phyloP scores from a whole-genome alignment of 1,140 invertebrate genomes.

The Nebria ingens region DNA sequence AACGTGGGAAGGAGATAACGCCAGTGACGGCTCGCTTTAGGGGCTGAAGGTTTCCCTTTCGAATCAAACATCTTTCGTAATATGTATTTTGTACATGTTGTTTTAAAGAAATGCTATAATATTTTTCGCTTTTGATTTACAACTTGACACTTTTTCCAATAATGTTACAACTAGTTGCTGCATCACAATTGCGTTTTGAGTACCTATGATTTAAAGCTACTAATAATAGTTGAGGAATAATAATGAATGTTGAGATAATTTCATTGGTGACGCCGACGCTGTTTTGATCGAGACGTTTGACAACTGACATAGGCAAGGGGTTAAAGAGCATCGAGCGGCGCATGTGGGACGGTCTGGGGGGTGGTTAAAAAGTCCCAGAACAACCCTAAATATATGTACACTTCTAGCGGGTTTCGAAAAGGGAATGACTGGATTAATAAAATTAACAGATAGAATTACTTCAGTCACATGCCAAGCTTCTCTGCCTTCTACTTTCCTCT shows the following conservation, averaged over 20 bases:
- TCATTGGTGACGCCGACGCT: too few relatives aligned
- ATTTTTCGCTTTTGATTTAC: too few relatives aligned
- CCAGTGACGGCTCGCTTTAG: background rate
- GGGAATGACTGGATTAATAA: constrained; percentile 16
- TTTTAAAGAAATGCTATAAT: too few relatives aligned
- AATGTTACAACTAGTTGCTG: too few relatives aligned
- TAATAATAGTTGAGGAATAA: background rate
- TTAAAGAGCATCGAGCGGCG: background rate
- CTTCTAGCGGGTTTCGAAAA: constrained; percentile 2
- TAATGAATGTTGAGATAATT: background rate
- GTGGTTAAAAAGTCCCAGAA: constrained; percentile 6
- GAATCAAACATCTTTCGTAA: too few relatives aligned
- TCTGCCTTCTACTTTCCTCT: constrained; percentile 7
- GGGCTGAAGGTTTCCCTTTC: too few relatives aligned
- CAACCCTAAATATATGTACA: constrained; percentile 9
- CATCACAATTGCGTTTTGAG: too few relatives aligned
- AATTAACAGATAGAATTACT: constrained; percentile 18
- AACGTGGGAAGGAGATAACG: background rate
- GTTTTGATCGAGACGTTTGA: background rate
- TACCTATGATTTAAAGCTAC: background rate
- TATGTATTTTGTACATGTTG: too few relatives aligned
- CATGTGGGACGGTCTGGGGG: background rate
- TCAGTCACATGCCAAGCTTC: background rate
- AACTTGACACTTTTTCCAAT: too few relatives aligned
- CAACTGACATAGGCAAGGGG: background rate